Conservation (phyloP, 2,797 vertebrate genomes). For the Esox masquinongy region DNA sequence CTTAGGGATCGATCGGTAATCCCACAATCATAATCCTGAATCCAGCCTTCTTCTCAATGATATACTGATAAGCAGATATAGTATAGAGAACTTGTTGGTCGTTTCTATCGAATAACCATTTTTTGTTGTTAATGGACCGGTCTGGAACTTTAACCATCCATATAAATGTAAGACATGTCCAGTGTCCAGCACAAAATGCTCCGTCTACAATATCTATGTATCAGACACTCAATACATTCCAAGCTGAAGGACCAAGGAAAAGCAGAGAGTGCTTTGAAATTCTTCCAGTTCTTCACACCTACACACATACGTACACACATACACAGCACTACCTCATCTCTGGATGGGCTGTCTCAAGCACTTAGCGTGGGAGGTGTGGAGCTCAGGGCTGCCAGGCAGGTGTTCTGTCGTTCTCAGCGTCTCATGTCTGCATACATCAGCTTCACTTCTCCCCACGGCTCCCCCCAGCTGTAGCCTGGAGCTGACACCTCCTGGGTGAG, state of each 20-base stretch:
- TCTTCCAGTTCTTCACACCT: not conserved
- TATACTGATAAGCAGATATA: not conserved
- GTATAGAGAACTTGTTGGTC: not conserved
- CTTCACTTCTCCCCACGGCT: slow-evolving; percentile 58
- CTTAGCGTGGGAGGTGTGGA: slow-evolving; percentile 49
- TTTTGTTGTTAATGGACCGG: slow-evolving; percentile 33
- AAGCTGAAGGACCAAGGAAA: slow-evolving; percentile 37
- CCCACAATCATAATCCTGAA: not conserved
- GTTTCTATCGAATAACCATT: slow-evolving; percentile 4
- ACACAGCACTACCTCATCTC: slow-evolving; percentile 31
- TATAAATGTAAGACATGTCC: not conserved
- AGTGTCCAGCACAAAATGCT: not conserved
- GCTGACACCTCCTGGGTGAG: slow-evolving; percentile 36
- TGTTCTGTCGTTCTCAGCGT: slow-evolving; percentile 54
- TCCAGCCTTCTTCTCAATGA: not conserved
- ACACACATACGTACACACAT: not conserved
- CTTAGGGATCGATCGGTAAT: too few species aligned
- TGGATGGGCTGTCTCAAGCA: slow-evolving; percentile 51
- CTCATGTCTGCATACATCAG: slow-evolving; percentile 61
- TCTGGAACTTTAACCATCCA: slow-evolving; percentile 7
- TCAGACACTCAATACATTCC: slow-evolving; percentile 66
- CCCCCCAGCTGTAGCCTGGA: slow-evolving; percentile 29
- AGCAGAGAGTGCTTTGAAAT: slow-evolving; percentile 4
- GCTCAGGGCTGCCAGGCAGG: slow-evolving; percentile 52
- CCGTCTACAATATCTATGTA: slow-evolving; percentile 31